Evolutionary conservation across 2,888 invertebrate species (phyloP).

Genomic region (Agonopterix heracliana): DNA sequence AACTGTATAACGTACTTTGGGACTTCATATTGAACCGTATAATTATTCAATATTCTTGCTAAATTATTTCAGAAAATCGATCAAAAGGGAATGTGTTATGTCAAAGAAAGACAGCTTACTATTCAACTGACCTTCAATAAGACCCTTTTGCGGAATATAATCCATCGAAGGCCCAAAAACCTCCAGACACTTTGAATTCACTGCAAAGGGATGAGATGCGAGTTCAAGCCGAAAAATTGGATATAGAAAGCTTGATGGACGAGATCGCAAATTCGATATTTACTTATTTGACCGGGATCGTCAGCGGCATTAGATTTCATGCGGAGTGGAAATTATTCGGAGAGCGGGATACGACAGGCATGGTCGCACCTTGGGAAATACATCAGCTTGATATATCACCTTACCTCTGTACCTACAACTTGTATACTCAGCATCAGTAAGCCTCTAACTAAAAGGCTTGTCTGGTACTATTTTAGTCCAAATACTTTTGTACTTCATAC

Average conservation of each 20-base stretch:
- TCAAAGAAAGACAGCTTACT: too few relatives aligned
- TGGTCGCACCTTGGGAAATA: slow-evolving; percentile 8
- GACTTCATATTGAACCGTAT: too few relatives aligned
- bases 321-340: slow-evolving; percentile 23
- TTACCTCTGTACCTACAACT: too few relatives aligned
- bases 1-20: too few relatives aligned
- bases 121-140: not conserved
- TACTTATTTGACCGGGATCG: slow-evolving; percentile 24
- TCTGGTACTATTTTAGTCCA: too few relatives aligned
- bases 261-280: slow-evolving; percentile 34
- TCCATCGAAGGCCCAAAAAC: slow-evolving; percentile 26
- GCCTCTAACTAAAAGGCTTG: too few relatives aligned
- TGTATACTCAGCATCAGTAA: too few relatives aligned
- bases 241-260: slow-evolving; percentile 43
- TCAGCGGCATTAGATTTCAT: slow-evolving; percentile 25
- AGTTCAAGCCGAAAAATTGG: slow-evolving; percentile 35
- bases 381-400: not conserved
- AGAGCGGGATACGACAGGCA: not conserved
- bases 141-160: slow-evolving; percentile 23
- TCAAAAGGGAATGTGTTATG: too few relatives aligned
- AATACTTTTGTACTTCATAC: too few relatives aligned
- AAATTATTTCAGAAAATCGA: too few relatives aligned
- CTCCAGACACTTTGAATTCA: slow-evolving; percentile 35
- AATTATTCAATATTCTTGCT: too few relatives aligned
- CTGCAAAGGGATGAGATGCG: slow-evolving; percentile 29